phyloP scores from a whole-genome alignment of 2,113 vertebrate species.

The Cranoglanis bouderius region DNA sequence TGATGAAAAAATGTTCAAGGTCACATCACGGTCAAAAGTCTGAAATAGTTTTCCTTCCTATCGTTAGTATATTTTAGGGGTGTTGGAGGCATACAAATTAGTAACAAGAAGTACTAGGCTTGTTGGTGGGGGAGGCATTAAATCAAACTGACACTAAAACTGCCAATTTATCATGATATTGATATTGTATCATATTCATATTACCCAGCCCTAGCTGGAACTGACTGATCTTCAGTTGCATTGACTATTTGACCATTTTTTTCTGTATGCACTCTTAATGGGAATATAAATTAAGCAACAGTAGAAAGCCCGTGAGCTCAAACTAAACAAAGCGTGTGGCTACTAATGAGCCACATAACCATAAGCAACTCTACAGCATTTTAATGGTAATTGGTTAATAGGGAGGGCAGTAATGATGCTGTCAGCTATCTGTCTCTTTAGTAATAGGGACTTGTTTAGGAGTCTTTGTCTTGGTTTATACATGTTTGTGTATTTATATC shows the following conservation, averaged over 20 bases:
- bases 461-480: background rate
- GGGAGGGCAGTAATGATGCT: background rate
- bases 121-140: background rate
- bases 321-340: constrained; percentile 2
- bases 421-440: background rate
- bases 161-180: too few species aligned
- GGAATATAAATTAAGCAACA: constrained; percentile 36
- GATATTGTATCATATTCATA: background rate
- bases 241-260: constrained; percentile 15
- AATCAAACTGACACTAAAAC: background rate
- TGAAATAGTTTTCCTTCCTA: background rate
- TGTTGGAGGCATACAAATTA: background rate
- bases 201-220: background rate
- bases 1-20: background rate
- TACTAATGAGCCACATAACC: constrained; percentile 31
- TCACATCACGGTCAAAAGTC: background rate
- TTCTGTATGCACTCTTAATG: constrained; percentile 34
- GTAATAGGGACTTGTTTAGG: background rate
- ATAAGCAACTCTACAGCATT: constrained; percentile 8
- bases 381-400: constrained; percentile 24
- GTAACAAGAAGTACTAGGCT: background rate
- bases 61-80: background rate
- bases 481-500: background rate
- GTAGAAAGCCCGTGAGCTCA: constrained; percentile 16
- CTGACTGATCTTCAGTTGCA: background rate